A percentile compares a stretch with the other conserved stretches of the same genome.
These are phyloP conservation scores for Lepisosteus osseus DNA, from an alignment of 2,113 vertebrate species.

Conservation along the genomic window DNA sequence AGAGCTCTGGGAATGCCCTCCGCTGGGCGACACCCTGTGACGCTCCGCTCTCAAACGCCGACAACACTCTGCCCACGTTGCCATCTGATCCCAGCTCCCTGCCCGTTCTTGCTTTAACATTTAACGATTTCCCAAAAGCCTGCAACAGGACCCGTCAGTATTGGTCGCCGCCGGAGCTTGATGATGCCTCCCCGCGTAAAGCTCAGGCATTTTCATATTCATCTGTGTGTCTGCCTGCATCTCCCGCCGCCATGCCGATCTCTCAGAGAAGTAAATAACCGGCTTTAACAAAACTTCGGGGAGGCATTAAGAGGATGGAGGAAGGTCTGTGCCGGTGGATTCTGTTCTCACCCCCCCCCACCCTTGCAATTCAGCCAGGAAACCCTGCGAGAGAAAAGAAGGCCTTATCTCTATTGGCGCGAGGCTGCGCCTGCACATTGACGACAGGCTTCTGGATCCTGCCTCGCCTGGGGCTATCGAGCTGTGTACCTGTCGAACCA, in stretches of 20 bases:
- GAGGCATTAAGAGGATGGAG: constrained; percentile 63
- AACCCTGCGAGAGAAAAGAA: neutral
- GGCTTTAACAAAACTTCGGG: constrained; percentile 75
- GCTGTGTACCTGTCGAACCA: constrained; percentile 46
- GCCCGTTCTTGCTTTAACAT: constrained; percentile 37
- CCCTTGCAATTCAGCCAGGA: constrained; percentile 26
- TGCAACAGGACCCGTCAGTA: constrained; percentile 45
- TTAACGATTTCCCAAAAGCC: constrained; percentile 63
- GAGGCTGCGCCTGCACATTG: neutral
- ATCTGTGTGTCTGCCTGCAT: constrained; percentile 30
- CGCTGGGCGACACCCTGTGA: too few relatives aligned
- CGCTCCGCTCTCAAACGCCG: too few relatives aligned
- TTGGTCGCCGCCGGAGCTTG: constrained; percentile 50
- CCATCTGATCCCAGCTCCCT: constrained; percentile 23
- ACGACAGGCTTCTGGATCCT: neutral
- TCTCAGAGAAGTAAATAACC: constrained; percentile 70
- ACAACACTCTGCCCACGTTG: too few relatives aligned
- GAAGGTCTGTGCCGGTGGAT: constrained; percentile 42
- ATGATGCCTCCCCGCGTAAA: constrained; percentile 49
- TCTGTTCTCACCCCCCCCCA: constrained; percentile 45
- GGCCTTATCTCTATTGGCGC: neutral
- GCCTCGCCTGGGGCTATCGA: constrained; percentile 52
- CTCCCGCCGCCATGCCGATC: constrained; percentile 24
- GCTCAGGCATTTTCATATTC: constrained; percentile 55
- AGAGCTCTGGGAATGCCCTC: too few relatives aligned